Evolutionary conservation across 2,113 vertebrate genomes (phyloP).

Genomic region (Eonycteris spelaea): DNA sequence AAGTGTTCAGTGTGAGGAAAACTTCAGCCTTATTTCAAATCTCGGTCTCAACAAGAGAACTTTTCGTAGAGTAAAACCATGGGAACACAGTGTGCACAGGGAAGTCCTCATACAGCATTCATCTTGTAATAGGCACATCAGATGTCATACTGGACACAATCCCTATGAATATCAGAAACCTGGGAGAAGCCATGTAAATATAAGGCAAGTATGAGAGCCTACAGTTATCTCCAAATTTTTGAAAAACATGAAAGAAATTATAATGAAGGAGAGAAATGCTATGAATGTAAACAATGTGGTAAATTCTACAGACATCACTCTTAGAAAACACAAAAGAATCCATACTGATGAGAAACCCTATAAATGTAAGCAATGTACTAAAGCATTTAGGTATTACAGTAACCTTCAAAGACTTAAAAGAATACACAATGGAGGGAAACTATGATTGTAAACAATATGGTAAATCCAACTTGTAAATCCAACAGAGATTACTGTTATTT

Average conservation of each 20-base stretch:
- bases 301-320: background rate
- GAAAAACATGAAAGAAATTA: no score
- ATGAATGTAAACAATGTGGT: background rate
- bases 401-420: no score
- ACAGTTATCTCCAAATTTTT: background rate
- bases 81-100: background rate
- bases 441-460: background rate
- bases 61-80: background rate
- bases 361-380: no score
- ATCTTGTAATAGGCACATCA: background rate
- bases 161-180: background rate
- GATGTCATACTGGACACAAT: background rate
- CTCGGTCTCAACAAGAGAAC: no score
- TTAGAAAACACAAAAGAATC: background rate
- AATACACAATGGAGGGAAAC: background rate
- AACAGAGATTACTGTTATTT: no score
- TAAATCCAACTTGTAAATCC: no score
- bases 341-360: background rate
- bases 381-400: no score
- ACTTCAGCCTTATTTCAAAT: no score
- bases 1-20: background rate
- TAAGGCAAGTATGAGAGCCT: constrained; percentile 11
- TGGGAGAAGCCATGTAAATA: background rate
- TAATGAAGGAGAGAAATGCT: no score
- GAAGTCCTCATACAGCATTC: background rate